Evolutionary conservation across 2,888 invertebrate species (phyloP).

Genomic region (Catonia carolina): DNA sequence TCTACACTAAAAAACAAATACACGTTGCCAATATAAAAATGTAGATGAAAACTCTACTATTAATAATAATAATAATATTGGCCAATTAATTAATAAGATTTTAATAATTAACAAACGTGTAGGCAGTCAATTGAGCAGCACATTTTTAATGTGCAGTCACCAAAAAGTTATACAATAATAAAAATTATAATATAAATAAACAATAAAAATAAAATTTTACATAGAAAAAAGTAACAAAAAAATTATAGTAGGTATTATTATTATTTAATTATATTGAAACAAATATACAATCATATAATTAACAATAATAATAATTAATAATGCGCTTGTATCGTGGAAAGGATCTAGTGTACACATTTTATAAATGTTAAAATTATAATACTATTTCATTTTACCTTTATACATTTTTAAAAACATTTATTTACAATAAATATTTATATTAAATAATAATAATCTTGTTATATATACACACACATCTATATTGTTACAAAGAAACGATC

Average conservation of each 20-base stretch:
- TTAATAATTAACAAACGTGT: background rate
- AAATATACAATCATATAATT: background rate
- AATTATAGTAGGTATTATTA: background rate
- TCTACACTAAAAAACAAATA: no score
- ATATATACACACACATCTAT: no score
- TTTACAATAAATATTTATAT: background rate
- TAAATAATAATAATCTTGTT: no score
- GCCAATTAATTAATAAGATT: no score
- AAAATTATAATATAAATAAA: no score
- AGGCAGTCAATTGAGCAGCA: conserved; percentile 9
- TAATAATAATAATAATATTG: no score
- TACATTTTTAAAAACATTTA: background rate
- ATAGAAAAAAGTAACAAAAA: conserved; percentile 1
- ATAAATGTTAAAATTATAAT: background rate
- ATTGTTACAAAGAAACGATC: no score
- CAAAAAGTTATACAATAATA: no score
- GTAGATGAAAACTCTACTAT: no score
- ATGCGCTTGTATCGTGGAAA: background rate
- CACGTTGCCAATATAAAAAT: no score
- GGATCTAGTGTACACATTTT: background rate
- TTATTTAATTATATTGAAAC: background rate
- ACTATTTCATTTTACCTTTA: background rate
- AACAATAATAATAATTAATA: background rate
- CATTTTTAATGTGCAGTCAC: no score
- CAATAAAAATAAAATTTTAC: background rate